Base-by-base conservation (phyloP, 2,888 invertebrate genomes). In the Oligia latruncula region DNA sequence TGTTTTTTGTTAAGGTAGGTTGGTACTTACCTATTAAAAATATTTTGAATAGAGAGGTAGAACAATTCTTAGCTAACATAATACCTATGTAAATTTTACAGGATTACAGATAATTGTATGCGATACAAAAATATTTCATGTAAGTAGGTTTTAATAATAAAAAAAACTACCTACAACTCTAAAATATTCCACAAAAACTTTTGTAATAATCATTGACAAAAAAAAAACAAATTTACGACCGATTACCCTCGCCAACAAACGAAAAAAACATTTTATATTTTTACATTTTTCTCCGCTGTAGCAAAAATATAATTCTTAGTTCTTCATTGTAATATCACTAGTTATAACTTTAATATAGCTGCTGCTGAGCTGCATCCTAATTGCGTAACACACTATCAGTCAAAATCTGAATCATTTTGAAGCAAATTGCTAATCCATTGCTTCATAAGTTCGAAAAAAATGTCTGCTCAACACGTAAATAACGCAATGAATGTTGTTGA, bases 211-310 rank as follows among this genome's bases (percentile, higher is more conserved):
- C 78, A 55, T 74, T 67, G n/a, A 55, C 55, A 55, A 78, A 20
- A 75, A 86, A 67, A 78, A 84, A 86, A 15, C 1, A 66, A 78
- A 84, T 86, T 82, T 84, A 84, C n/a, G 86, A 86, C 49, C 74
- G 29, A 82, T 84, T 73, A 78, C 68, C 29, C 55, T 11, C 72
- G 83, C 86, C 84, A 78, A 78, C 86, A 65, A 70, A 5, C 55
- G 83, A 72, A 58, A 75, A 77, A 71, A 72, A 71, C 72, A 66
- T 81, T 81, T 75, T 73, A 17, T 52, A 78, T 75, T 77, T 77
- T 82, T 72, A 83, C 4, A 67, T 35, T 62, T 40, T 49, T 20
- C 68, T 40, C 20, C 15, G 49, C n/a, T 15, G 71, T 29, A 62
- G n/a, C 65, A 29, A 77, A 74, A 72, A 77, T 81, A 65, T 5